A percentile compares a stretch with the other conserved stretches of the same genome.
Evolutionary conservation across 2,113 vertebrate genomes (phyloP).

Genomic region (Crotalus helleri): DNA sequence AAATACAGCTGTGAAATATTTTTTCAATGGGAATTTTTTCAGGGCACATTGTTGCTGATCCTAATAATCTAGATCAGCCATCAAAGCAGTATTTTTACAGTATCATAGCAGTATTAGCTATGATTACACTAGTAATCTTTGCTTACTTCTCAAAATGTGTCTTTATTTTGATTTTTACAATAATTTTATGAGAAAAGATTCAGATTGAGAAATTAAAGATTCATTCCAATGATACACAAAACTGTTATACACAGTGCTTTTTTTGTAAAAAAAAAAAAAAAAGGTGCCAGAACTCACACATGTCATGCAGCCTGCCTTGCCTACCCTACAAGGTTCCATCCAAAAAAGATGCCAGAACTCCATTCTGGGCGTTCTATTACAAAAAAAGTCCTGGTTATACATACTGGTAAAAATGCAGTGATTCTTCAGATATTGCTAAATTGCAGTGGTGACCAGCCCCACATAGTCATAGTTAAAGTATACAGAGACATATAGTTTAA

Average conservation of each 20-base stretch:
- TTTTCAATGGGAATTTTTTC: neutral
- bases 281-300: too few species aligned
- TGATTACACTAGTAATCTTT: neutral
- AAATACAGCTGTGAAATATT: neutral
- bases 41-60: neutral
- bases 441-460: neutral
- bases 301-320: too few species aligned
- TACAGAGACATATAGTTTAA: neutral
- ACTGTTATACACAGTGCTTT: neutral
- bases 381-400: too few species aligned
- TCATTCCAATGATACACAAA: neutral
- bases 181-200: neutral
- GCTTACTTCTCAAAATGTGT: neutral
- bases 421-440: neutral
- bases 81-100: neutral
- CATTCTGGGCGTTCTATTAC: too few species aligned
- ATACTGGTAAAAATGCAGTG: too few species aligned
- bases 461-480: neutral
- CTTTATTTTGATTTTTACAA: neutral
- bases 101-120: neutral
- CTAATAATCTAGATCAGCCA: neutral
- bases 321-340: too few species aligned
- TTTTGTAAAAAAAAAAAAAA: too few species aligned
- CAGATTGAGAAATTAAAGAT: neutral
- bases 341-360: too few species aligned